Evolutionary conservation across 2,113 vertebrate species (phyloP).

Genomic region (Dolichallabes microphthalmus): DNA sequence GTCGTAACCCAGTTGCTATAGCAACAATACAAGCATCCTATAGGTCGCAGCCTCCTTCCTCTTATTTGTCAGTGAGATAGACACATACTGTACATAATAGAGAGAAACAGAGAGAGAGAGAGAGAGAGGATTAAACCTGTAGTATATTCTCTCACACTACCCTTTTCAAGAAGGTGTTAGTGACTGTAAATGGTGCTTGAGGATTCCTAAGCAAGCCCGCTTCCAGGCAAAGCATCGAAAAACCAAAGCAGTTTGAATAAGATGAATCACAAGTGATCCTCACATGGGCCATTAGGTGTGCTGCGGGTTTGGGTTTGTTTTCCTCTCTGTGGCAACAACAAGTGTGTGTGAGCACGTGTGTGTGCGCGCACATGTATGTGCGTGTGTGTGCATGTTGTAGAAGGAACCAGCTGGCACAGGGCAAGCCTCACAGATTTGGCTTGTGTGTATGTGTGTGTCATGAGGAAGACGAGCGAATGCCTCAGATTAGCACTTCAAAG

Average conservation of each 20-base stretch:
- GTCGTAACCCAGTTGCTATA: conserved; percentile 72
- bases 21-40: conserved; percentile 54
- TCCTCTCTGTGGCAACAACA: conserved; percentile 11
- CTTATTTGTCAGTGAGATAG: conserved; percentile 27
- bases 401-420: conserved; percentile 36
- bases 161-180: neutral
- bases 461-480: conserved; percentile 52
- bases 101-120: conserved; percentile 16
- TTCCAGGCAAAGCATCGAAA: neutral
- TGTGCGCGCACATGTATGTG: conserved; percentile 5
- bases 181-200: neutral
- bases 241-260: conserved; percentile 5
- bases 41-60: conserved; percentile 50
- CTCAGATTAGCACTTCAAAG: conserved; percentile 76
- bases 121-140: neutral
- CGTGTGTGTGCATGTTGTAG: conserved; percentile 6
- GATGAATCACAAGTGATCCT: conserved; percentile 18
- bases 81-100: neutral
- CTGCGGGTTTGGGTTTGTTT: conserved; percentile 31
- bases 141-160: neutral
- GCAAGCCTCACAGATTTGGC: conserved; percentile 11
- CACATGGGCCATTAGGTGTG: conserved; percentile 27
- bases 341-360: neutral
- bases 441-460: conserved; percentile 41
- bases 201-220: neutral